Evolutionary conservation across 2,113 vertebrate species (phyloP).

Genomic region (Channa maculata): DNA sequence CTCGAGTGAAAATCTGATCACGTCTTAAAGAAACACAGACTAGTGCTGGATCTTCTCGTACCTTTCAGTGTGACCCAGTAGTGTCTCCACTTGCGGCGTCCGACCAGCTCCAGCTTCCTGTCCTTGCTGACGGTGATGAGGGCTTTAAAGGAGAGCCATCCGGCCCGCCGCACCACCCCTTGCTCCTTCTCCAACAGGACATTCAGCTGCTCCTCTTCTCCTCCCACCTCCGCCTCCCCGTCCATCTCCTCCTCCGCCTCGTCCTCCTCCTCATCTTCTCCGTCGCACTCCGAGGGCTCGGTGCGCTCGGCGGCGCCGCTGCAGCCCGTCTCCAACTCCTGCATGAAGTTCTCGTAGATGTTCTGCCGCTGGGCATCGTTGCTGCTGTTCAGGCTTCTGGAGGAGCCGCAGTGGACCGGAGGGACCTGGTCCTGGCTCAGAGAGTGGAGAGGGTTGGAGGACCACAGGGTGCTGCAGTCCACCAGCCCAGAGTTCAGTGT

Average conservation of each 20-base stretch:
- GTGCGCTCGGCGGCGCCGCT: conserved; percentile 44
- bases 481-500: conserved; percentile 75
- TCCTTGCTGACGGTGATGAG: conserved; percentile 91
- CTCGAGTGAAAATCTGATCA: no score
- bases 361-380: conserved; percentile 85
- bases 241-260: conserved; percentile 66
- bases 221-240: conserved; percentile 40
- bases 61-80: conserved; percentile 96
- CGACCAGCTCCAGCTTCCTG: conserved; percentile 90
- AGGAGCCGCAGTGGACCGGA: conserved; percentile 71
- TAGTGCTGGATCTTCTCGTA: conserved; percentile 50
- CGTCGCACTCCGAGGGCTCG: conserved; percentile 64
- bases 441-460: conserved; percentile 66
- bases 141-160: conserved; percentile 94
- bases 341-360: conserved; percentile 94
- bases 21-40: no score
- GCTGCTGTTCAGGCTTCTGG: conserved; percentile 70
- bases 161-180: conserved; percentile 92
- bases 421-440: conserved; percentile 58
- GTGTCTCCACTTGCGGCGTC: conserved; percentile 90
- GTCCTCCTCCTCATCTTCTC: conserved; percentile 72
- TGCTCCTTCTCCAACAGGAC: conserved; percentile 92
- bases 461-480: conserved; percentile 77
- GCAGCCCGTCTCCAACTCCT: conserved; percentile 87
- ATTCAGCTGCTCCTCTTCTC: conserved; percentile 87